These are phyloP conservation scores for Mesoligia furuncula DNA, from an alignment of 2,888 invertebrate species.

Conservation along the genomic window DNA sequence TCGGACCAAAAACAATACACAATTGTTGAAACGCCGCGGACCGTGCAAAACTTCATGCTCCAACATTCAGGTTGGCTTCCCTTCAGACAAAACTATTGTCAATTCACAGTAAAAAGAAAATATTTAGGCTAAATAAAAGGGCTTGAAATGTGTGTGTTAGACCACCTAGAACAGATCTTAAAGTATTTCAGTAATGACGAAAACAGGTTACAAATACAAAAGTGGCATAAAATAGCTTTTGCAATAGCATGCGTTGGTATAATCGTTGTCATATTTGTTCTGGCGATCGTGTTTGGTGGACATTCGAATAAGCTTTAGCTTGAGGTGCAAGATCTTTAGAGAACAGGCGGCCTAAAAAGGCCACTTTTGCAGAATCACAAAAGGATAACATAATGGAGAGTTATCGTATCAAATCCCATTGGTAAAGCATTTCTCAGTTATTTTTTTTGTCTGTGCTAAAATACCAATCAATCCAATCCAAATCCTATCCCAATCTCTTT, in stretches of 20 bases:
- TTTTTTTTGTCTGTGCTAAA: too few relatives aligned
- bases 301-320: constrained; percentile 5
- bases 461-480: too few relatives aligned
- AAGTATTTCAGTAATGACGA: constrained; percentile 11
- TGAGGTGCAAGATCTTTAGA: not conserved
- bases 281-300: constrained; percentile 16
- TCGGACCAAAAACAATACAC: not conserved
- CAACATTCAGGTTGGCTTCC: constrained; percentile 48
- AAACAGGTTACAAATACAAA: constrained; percentile 23
- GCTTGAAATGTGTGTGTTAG: constrained; percentile 43
- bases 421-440: too few relatives aligned
- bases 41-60: not conserved
- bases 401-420: too few relatives aligned
- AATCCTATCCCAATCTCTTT: too few relatives aligned
- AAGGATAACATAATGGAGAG: too few relatives aligned
- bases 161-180: constrained; percentile 3
- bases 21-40: not conserved
- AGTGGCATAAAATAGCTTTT: constrained; percentile 39
- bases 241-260: constrained; percentile 7
- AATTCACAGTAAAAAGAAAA: constrained; percentile 6
- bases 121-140: constrained; percentile 2
- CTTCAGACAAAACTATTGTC: constrained; percentile 10
- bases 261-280: not conserved
- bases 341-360: too few relatives aligned
- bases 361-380: too few relatives aligned